Base-by-base conservation (phyloP, 2,888 invertebrate genomes). In the Patella caerulea region DNA sequence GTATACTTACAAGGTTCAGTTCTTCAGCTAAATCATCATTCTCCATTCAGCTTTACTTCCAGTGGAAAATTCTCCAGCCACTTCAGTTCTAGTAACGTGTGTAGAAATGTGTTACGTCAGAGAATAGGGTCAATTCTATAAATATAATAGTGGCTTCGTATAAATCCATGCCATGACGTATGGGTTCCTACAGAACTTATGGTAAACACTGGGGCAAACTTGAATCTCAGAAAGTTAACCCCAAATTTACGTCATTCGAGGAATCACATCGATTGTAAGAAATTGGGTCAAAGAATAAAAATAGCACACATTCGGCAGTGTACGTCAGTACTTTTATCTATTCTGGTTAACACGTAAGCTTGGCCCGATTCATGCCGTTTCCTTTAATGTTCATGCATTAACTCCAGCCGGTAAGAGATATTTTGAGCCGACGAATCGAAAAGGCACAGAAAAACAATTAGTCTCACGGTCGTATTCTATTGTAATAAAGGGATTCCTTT, bases 301-400 rank as follows among this genome's bases (percentile, higher is more conserved):
- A 65, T 65, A 65, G 65, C 45, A 45, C 45, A 45, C 45, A 45
- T 45, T 45, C 45, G 45, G 45, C 45, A 45, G 45, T 45, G 45
- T 45, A 45, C 45, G 45, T 45, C 45, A 45, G 45, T 9, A 1
- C 45, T 45, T 45, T 45, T 9, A 45, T 45, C 45, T 45, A 9
- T 45, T 45, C 45, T 45, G 45, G 45, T 45, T 45, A 45, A 45
- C 7, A 45, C 45, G 45, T 45, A 45, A 45, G 45, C 45, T 45
- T 45, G 45, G 45, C 45, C 45, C 45, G 9, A 45, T 45, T 45
- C 9, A 45, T 65, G 65, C 3, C 24, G 65, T 65, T 24, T 65
- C 65, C 65, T 65, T 65, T 65, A 65, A 65, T 65, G 65, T 65
- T 65, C 65, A 65, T 65, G 65, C 19, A 65, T 65, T 24, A 24